Percentiles rank a stretch among this genome's conserved stretches.
phyloP scores from a whole-genome alignment of 2,797 vertebrate genomes.

The Artibeus lituratus region DNA sequence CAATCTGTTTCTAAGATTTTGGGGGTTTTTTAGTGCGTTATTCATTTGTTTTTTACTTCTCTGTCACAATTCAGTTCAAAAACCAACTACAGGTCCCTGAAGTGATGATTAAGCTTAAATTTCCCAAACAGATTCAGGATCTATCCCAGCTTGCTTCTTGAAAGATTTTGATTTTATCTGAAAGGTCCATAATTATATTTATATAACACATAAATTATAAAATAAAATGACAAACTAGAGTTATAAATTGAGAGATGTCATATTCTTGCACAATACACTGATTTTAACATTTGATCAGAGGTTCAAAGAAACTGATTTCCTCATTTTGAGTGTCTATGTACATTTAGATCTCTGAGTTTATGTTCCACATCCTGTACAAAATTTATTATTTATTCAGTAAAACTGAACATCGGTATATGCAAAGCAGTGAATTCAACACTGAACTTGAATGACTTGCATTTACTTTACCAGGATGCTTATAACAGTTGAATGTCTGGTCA shows the following conservation, averaged over 20 bases:
- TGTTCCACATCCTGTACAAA: not conserved
- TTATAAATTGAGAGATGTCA: not conserved
- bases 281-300: not conserved
- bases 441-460: not conserved
- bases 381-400: constrained; percentile 17
- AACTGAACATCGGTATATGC: not conserved
- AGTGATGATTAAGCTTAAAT: not conserved
- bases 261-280: not conserved
- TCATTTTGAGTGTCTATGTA: not conserved
- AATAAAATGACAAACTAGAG: not conserved
- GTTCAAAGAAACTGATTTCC: not conserved
- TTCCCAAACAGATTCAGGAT: not conserved
- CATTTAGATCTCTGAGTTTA: not conserved
- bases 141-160: not conserved
- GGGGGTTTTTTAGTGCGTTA: not conserved
- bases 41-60: not conserved
- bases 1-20: not conserved
- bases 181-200: not conserved
- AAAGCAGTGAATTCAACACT: not conserved
- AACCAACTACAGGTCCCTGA: not conserved
- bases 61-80: not conserved
- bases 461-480: not conserved
- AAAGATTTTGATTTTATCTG: not conserved
- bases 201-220: not conserved
- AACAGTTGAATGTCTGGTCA: not conserved